These are phyloP conservation scores for Margarornis squamiger DNA, from an alignment of 2,797 vertebrate genomes.

Conservation along the genomic window DNA sequence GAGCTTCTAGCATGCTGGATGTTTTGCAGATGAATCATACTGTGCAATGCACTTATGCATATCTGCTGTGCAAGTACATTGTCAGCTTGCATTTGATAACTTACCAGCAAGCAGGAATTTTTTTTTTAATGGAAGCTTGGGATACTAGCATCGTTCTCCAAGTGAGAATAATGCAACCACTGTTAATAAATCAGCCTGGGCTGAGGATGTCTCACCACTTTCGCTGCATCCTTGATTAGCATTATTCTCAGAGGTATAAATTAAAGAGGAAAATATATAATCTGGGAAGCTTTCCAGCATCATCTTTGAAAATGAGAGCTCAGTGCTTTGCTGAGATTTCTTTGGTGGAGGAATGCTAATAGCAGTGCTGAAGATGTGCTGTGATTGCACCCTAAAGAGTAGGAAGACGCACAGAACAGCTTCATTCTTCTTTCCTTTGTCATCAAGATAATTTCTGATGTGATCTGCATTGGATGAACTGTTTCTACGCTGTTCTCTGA, in stretches of 20 bases:
- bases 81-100: constrained; percentile 48
- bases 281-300: constrained; percentile 56
- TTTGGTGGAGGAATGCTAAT: constrained; percentile 33
- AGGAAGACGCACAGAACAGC: background rate
- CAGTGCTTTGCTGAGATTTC: background rate
- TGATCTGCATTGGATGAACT: background rate
- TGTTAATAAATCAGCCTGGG: constrained; percentile 35
- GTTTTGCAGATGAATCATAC: constrained; percentile 52
- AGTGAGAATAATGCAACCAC: constrained; percentile 20
- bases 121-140: background rate
- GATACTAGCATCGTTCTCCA: background rate
- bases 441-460: constrained; percentile 6
- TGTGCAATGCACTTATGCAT: constrained; percentile 37
- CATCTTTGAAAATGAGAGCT: constrained; percentile 50
- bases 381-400: constrained; percentile 24
- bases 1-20: constrained; percentile 24
- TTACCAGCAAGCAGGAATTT: background rate
- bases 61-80: constrained; percentile 49
- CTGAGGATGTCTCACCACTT: background rate
- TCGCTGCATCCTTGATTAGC: constrained; percentile 26
- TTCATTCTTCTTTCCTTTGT: background rate
- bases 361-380: background rate
- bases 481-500: background rate
- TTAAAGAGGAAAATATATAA: constrained; percentile 61
- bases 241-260: constrained; percentile 55